Base-by-base conservation (phyloP, 2,888 invertebrate genomes). In the Lycaena phlaeas region DNA sequence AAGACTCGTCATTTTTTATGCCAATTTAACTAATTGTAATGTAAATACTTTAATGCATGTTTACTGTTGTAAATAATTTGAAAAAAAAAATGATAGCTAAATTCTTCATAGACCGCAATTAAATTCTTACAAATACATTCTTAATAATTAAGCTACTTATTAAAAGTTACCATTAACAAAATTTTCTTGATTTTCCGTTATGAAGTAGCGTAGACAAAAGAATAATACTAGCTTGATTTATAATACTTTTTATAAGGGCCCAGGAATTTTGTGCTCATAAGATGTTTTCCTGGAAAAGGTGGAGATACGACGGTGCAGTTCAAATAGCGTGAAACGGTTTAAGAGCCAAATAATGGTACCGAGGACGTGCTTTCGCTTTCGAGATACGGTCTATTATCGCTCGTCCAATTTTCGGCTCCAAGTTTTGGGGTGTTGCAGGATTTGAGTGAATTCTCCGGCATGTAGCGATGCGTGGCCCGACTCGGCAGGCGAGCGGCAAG, bases 391-490 rank as follows among this genome's bases (percentile, higher is more conserved):
- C 22, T 5, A 5, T 2, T 22, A 7, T 22, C 22, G 22, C 9
- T 2, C 9, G 22, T 9, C 5, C 6, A 22, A 22, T 6, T 4
- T 22, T 22, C 22, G 17, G 30, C 5, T 4, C 9, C 15, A 12
- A 3, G 10, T 25, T n/a, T 28, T 36, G 10, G 28, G 28, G 4
- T 26, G 29, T 12, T 10, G n/a, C n/a, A 14, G 10, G 30, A 45
- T 41, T 45, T 48, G 43, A 30, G 44, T 51, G 43, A 51, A 53
- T 53, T 56, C 50, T 53, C 48, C 42, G 40, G 50, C 49, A 52
- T 41, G 56, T 64, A 66, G 62, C 64, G 56, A 68, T 60, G 56
- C 61, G 63, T 61, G 49, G 43, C 46, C 38, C 10, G 31, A 9
- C 31, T 14, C 31, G 14, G 17, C 15, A 10, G 38, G 28, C 12